Evolutionary conservation across 1,140 invertebrate genomes (phyloP), one percentile per base, ranked within the genome.

Genomic region (Sogatella furcifera): DNA sequence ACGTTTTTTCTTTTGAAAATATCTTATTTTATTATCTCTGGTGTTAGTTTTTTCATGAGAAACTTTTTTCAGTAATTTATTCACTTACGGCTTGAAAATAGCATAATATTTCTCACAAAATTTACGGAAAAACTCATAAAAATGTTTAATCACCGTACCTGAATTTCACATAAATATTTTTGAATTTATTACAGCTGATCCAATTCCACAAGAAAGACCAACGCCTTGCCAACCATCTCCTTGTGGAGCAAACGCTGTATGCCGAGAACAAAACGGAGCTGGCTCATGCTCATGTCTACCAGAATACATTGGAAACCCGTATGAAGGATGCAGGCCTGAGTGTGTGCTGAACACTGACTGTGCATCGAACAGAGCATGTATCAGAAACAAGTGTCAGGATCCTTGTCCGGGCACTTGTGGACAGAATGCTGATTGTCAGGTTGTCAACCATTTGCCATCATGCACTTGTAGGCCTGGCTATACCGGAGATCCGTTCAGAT

Each of bases 391-490:
- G 73, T 90, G 88, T 68, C 78, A 78, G 65, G 82, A 90, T 74
- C 88, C 88, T 43, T 91, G 89, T 68, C 81, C 80, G 1, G 82
- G 85, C 46, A 81, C 84, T 14, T 89, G 86, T 72, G 87, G 86
- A 52, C 71, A 71, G 38, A 81, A 81, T 66, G 77, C 86, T 19
- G 65, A 73, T 2, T 83, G 81, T 66, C 71, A 63, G 62, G 76
- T 80, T n/a, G 65, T 79, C 9, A 84, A 87, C 69, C 85, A 89
- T 69, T 71, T 83, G 60, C 83, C 87, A 24, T 77, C 78, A 14
- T 90, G 88, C 70, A 80, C 77, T 28, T 92, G 89, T 66, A 68
- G 79, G 34, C 66, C 74, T 24, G 86, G 86, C 17, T 90, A 81
- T 67, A 80, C 80, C 31, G 86, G 86, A 62, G 84, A 89, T 77